Evolutionary conservation across 2,797 vertebrate species (phyloP), one percentile per base, ranked within the genome.

Genomic region (Protonibea diacanthus): DNA sequence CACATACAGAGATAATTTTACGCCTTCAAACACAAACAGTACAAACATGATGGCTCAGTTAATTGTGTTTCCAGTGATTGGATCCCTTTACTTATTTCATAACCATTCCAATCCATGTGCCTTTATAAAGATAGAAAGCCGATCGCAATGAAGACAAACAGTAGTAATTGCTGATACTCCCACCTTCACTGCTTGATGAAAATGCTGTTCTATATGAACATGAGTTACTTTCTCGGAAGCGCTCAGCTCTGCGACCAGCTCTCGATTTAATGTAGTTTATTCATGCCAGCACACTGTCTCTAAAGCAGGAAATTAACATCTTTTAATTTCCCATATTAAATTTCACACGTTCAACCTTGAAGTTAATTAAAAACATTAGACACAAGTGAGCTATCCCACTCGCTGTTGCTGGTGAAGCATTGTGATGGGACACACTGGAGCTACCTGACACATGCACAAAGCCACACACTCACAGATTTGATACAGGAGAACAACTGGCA

Each of bases 311-410:
- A 93, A 95, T 95, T 94, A 95, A 88, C 93, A 95, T 94, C 86
- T 94, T 94, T 94, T 95, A 94, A 95, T 93, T 95, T 93, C 86
- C 84, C 91, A 93, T 94, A 95, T 95, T 94, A 94, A 93, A 94
- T 95, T 95, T 94, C 91, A 93, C 92, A 93, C 87, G 64, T 94
- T 93, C 91, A 95, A 93, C 93, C 91, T 94, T 94, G 89, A 93
- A 94, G 92, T 94, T 94, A 95, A 95, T 96, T 94, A 94, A 94
- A 93, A 94, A 92, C 80, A 90, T 90, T 86, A 86, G 88, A 89
- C 82, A 89, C 78, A 76, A 83, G 77, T 70, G 67, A 86, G 81
- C 60, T 55, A 75, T 82, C 71, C 67, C 42, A 59, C 65, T 81
- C 71, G 74, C 73, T 76, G 78, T 65, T 80, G 40, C 70, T 63